phyloP scores from a whole-genome alignment of 2,797 vertebrate species.

The Phyllotis vaccarum region DNA sequence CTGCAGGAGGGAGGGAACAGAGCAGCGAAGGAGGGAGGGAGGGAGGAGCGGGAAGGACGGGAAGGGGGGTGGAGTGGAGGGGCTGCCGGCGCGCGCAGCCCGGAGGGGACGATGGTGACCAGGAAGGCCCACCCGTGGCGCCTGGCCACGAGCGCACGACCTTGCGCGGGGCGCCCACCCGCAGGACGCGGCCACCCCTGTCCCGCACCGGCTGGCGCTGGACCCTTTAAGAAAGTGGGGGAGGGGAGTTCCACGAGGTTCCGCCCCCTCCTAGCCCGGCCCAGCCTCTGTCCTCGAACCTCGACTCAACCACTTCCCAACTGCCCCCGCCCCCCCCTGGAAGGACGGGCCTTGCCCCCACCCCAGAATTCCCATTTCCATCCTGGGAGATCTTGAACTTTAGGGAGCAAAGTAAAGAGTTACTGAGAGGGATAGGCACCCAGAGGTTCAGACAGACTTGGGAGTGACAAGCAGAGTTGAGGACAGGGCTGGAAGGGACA shows the following conservation, averaged over 20 bases:
- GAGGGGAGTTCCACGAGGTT: slow-evolving; percentile 64
- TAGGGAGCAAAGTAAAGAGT: not conserved
- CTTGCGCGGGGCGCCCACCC: not conserved
- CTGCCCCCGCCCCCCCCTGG: not conserved
- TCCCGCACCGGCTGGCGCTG: not conserved
- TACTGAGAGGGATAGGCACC: not conserved
- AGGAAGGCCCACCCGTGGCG: not conserved
- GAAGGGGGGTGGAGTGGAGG: slow-evolving; percentile 79
- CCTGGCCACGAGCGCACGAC: not conserved
- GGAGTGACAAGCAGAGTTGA: not conserved
- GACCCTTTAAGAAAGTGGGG: slow-evolving; percentile 81
- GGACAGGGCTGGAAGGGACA: not conserved
- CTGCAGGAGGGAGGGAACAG: slow-evolving; percentile 79
- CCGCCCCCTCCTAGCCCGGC: slow-evolving; percentile 3
- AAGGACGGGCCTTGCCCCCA: not conserved
- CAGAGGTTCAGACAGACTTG: not conserved
- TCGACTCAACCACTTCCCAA: not conserved
- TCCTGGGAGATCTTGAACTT: not conserved
- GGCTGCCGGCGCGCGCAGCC: slow-evolving; percentile 41
- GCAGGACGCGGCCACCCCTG: not conserved
- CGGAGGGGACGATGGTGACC: not conserved
- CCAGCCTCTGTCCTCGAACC: not conserved
- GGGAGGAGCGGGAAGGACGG: slow-evolving; percentile 69
- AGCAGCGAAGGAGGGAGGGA: slow-evolving; percentile 37
- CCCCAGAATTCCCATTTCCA: not conserved